Conservation (phyloP, 2,797 vertebrate genomes). For the Ibycter americanus region DNA sequence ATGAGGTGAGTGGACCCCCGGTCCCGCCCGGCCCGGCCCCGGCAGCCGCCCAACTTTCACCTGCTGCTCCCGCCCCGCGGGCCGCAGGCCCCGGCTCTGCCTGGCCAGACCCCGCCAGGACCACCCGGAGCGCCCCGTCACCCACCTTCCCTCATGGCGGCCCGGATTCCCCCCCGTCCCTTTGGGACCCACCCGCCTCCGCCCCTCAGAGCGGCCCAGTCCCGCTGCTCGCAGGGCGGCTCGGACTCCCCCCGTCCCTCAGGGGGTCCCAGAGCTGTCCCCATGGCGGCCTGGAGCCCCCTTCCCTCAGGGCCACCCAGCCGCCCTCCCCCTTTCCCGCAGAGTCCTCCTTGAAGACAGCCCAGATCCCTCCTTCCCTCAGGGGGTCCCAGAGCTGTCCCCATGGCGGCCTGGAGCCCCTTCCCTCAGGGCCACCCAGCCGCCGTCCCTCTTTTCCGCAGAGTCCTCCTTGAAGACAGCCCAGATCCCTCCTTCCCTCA, state of each 20-base stretch:
- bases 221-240: neutral
- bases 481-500: neutral
- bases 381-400: neutral
- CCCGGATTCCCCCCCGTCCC: neutral
- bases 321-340: neutral
- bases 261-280: neutral
- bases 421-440: neutral
- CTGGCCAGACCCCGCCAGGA: neutral
- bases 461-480: neutral
- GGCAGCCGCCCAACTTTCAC: neutral
- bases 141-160: neutral
- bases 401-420: neutral
- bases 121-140: neutral
- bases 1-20: conserved; percentile 83
- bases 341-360: neutral
- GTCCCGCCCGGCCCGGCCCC: neutral
- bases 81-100: neutral
- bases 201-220: neutral
- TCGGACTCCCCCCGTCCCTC: neutral
- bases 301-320: neutral
- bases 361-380: neutral
- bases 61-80: neutral
- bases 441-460: neutral
- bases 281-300: neutral
- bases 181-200: neutral